Conservation (phyloP, 2,113 vertebrate genomes). For the Pollimyrus isidori region DNA sequence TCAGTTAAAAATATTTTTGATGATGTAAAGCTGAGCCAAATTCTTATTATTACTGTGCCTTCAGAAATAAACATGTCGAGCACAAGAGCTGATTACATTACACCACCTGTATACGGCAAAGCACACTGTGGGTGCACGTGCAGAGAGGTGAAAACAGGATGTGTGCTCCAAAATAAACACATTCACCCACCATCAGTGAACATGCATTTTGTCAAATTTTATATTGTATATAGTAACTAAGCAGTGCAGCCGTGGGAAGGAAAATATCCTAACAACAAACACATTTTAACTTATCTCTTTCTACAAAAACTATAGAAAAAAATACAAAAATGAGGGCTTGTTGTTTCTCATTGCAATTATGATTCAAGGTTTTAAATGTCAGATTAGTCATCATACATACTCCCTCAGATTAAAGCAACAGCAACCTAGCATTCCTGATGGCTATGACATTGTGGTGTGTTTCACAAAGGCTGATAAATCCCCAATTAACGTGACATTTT, state of each 20-base stretch:
- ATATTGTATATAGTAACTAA: background rate
- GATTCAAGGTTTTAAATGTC: conserved; percentile 12
- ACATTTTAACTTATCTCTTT: background rate
- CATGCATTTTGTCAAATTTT: background rate
- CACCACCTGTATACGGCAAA: conserved; percentile 33
- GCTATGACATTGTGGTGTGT: background rate
- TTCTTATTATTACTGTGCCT: background rate
- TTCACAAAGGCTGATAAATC: background rate
- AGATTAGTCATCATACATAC: background rate
- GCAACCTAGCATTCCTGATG: background rate
- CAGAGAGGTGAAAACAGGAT: conserved; percentile 39
- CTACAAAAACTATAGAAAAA: background rate
- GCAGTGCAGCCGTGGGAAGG: background rate
- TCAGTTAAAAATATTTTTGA: conserved; percentile 3
- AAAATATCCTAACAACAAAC: background rate
- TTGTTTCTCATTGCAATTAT: background rate
- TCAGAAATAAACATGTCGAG: conserved; percentile 12
- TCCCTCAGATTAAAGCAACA: background rate
- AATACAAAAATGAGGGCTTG: background rate
- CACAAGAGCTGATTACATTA: conserved; percentile 31
- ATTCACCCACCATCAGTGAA: conserved; percentile 14
- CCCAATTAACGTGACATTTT: background rate
- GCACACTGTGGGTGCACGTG: conserved; percentile 25
- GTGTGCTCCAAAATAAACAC: conserved; percentile 33
- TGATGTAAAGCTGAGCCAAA: background rate